phyloP scores from a whole-genome alignment of 2,113 vertebrate genomes.

The Aplodontia rufa region DNA sequence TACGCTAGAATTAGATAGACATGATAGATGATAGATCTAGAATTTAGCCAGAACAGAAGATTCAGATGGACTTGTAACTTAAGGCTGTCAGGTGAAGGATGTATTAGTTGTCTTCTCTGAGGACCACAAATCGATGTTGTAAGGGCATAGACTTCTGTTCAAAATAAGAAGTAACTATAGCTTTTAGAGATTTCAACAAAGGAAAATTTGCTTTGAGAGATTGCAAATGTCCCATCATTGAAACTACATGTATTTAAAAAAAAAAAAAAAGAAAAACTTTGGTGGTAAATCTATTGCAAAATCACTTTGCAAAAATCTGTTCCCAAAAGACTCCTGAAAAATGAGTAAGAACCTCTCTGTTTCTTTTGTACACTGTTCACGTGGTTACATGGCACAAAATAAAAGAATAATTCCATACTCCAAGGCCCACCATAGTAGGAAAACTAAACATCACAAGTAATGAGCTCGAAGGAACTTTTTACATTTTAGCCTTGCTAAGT shows the following conservation, averaged over 20 bases:
- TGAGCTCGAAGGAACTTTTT: not conserved
- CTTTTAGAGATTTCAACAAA: conserved; percentile 26
- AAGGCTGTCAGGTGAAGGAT: not conserved
- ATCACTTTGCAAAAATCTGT: not conserved
- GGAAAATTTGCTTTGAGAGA: not conserved
- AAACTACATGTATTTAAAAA: not conserved
- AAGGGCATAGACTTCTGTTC: conserved; percentile 1
- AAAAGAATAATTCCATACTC: not conserved
- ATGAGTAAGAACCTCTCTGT: not conserved
- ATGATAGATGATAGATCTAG: not conserved
- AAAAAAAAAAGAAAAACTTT: too few relatives aligned
- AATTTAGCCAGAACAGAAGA: not conserved
- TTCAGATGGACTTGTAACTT: not conserved
- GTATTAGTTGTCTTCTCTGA: not conserved
- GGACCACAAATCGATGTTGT: not conserved
- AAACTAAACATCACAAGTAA: not conserved
- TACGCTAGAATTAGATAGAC: not conserved
- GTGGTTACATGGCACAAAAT: not conserved
- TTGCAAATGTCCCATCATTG: not conserved
- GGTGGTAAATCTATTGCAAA: conserved; percentile 9
- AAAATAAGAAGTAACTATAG: conserved; percentile 26
- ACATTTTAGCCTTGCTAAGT: not conserved
- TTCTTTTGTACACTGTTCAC: conserved; percentile 18
- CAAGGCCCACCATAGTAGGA: not conserved
- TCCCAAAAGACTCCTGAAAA: conserved; percentile 33